Conservation (phyloP, 1,140 invertebrate genomes). For the Brachionus angularis region DNA sequence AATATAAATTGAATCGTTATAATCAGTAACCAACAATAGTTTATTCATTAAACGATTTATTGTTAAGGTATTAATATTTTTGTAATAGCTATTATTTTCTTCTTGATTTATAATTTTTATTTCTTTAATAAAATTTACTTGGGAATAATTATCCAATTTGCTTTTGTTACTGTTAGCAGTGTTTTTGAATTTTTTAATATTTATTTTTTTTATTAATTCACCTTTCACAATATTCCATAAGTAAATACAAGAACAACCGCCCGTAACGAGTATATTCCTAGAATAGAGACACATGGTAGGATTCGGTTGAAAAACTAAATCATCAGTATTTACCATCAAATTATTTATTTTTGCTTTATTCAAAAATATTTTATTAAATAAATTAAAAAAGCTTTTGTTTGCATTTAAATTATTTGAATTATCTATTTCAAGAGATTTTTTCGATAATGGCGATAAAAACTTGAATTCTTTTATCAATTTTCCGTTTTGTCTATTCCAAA, state of each 20-base stretch:
- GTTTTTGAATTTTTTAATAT: constrained; percentile 6
- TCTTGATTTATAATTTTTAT: neutral
- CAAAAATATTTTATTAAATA: constrained; percentile 9
- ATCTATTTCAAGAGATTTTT: neutral
- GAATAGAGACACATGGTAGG: constrained; percentile 36
- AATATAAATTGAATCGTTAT: constrained; percentile 6
- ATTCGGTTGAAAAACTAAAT: neutral
- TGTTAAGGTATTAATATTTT: too few species aligned
- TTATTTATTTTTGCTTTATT: neutral
- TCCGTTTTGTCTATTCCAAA: neutral
- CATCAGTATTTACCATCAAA: neutral
- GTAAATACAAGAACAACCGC: constrained; percentile 12
- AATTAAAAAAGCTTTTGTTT: neutral
- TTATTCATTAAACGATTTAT: too few species aligned
- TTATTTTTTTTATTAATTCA: constrained; percentile 34
- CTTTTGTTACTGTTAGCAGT: neutral
- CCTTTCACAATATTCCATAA: constrained; percentile 30
- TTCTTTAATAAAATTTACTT: constrained; percentile 24
- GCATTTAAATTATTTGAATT: neutral
- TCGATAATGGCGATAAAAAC: neutral
- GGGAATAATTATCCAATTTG: neutral
- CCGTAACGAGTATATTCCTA: constrained; percentile 21
- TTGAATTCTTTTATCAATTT: constrained; percentile 14
- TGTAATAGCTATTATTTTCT: too few species aligned
- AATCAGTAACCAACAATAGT: neutral